Evolutionary conservation across 2,797 vertebrate species (phyloP), one percentile per base, ranked within the genome.

Genomic region (Meda fulgida): DNA sequence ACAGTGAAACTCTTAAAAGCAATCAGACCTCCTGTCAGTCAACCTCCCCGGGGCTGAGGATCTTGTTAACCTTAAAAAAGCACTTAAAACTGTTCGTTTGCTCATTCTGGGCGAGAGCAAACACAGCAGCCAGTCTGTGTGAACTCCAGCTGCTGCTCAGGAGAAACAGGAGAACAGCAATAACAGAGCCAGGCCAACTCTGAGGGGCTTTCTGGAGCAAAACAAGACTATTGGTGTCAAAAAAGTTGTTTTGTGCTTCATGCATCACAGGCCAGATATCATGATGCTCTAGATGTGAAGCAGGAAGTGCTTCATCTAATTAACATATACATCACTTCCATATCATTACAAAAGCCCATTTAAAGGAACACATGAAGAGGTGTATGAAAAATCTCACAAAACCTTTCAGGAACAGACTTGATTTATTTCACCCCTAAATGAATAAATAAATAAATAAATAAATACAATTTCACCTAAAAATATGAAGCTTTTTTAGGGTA

Each of bases 11-110:
- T 78, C 80, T 78, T 14, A 16, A 87, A 85, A 84, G 40, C 77
- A 87, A 85, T 87, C 83, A 77, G 31, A 55, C 63, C 31, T 26
- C 14, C 87, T 16, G 69, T 76, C 48, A 46, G 60, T 88, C 80
- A 70, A 26, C 77, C 76, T 71, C 40, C 23, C 13, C 76, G 5
- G 58, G 21, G 63, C 73, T 13, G 66, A 67, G 43, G 53, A 72
- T 72, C 87, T 86, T 34, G 87, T 88, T 86, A 88, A 88, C 87
- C 87, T 80, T 43, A 34, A 70, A 43, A 29, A 55, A 85, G 77
- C 80, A 80, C 63, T 78, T 79, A 70, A 83, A 26, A 38, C 13
- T 76, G 80, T 78, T 60, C 34, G 67, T 36, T 65, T 72, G 71
- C 77, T 80, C 72, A n/a, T 82, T 77, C 69, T 66, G 16, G 58